Conservation (phyloP, 2,888 invertebrate species). For the Pyrrhosoma nymphula region DNA sequence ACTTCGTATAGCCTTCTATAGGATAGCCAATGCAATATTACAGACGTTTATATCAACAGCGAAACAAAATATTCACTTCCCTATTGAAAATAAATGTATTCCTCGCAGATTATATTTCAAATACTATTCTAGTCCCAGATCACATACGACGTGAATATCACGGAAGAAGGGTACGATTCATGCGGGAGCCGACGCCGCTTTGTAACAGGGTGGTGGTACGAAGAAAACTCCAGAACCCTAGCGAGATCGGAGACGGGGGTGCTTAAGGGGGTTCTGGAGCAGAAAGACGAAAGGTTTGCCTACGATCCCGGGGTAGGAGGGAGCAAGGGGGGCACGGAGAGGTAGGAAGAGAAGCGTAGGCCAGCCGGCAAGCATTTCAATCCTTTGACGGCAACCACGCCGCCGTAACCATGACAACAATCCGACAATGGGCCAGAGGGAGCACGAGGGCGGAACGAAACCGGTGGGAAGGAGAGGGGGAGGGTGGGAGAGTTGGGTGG, state of each 20-base stretch:
- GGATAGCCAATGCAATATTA: no score
- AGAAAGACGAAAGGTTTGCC: neutral
- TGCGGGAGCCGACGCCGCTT: neutral
- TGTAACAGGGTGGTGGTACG: neutral
- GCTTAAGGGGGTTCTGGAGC: neutral
- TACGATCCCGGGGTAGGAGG: neutral
- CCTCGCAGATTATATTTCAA: no score
- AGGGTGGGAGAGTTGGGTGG: neutral
- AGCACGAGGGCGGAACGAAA: neutral
- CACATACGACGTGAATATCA: no score
- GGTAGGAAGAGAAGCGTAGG: neutral
- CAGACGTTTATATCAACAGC: no score
- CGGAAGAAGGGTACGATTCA: neutral
- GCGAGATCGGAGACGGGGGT: neutral
- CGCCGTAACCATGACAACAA: constrained; percentile 33
- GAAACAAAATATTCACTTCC: no score
- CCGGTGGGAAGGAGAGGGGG: neutral
- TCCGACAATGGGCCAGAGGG: neutral
- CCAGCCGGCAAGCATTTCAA: neutral
- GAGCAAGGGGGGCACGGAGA: neutral
- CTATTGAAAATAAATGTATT: no score
- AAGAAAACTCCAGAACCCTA: neutral
- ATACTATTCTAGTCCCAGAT: no score
- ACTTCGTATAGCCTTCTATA: no score
- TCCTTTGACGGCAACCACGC: neutral